These are phyloP conservation scores for Anastrepha ludens DNA, from an alignment of 1,140 invertebrate genomes.

Conservation along the genomic window DNA sequence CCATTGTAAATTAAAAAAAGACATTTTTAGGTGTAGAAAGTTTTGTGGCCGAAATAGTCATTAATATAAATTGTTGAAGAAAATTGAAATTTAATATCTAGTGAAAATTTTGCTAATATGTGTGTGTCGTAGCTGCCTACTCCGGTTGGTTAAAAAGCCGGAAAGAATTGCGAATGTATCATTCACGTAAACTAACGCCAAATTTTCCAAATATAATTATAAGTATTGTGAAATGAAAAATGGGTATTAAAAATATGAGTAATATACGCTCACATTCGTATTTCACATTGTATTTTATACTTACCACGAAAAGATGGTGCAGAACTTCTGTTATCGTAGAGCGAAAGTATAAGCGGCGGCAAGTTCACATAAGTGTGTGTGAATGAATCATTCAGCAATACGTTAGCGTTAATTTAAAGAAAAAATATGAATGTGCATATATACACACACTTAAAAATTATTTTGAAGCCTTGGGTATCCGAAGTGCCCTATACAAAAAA, in stretches of 20 bases:
- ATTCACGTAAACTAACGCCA: neutral
- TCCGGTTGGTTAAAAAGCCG: neutral
- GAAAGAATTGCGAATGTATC: neutral
- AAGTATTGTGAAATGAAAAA: neutral
- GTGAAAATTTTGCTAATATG: constrained; percentile 17
- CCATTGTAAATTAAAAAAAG: neutral
- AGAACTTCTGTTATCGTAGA: constrained; percentile 1
- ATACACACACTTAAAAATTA: neutral
- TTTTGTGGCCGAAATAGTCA: neutral
- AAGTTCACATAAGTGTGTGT: neutral
- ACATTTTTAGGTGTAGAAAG: neutral
- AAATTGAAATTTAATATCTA: constrained; percentile 46
- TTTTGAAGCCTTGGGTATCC: neutral
- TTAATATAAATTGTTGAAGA: neutral
- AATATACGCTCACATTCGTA: neutral
- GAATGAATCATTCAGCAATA: constrained; percentile 36
- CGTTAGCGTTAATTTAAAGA: neutral
- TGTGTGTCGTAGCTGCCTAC: neutral
- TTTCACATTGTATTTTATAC: neutral
- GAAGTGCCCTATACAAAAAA: neutral
- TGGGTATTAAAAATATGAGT: neutral
- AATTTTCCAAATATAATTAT: neutral
- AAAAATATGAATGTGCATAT: neutral
- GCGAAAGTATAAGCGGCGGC: constrained; percentile 6
- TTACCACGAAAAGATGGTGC: neutral